Conservation (phyloP, 2,888 invertebrate genomes). For the Pyrrhia umbra region DNA sequence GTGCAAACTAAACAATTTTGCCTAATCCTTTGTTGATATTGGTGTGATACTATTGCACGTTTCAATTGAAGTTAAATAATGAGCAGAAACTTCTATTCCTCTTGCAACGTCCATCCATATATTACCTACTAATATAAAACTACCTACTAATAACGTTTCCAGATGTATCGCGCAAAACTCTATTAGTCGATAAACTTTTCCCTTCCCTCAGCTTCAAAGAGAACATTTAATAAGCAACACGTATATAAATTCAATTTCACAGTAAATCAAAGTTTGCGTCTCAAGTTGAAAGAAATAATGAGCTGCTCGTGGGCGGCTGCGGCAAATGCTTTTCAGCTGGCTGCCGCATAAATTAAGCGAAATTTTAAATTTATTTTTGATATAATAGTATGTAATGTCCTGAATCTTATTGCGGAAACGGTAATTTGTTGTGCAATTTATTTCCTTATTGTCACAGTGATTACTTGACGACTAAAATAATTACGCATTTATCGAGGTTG, state of each 20-base stretch:
- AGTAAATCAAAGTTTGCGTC: conserved; percentile 56
- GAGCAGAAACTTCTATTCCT: no score
- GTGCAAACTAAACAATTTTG: no score
- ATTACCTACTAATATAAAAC: conserved; percentile 7
- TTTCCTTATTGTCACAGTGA: conserved; percentile 7
- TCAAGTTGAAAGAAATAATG: conserved; percentile 74
- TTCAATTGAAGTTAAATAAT: no score
- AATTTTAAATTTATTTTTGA: conserved; percentile 9
- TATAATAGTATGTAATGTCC: conserved; percentile 10
- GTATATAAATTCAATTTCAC: conserved; percentile 39
- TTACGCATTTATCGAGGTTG: neutral
- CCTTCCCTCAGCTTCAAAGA: conserved; percentile 18
- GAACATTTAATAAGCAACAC: conserved; percentile 17
- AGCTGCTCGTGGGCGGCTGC: conserved; percentile 66
- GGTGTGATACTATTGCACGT: no score
- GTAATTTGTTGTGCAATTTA: conserved; percentile 13
- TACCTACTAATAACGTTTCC: conserved; percentile 1
- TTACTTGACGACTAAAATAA: conserved; percentile 10
- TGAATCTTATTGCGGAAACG: conserved; percentile 26
- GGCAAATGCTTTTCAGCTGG: conserved; percentile 61
- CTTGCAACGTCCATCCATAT: neutral
- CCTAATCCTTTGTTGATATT: no score
- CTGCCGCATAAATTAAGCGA: conserved; percentile 44
- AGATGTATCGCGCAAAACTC: conserved; percentile 12
- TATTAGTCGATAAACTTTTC: conserved; percentile 19